Base-by-base conservation (phyloP, 1,140 invertebrate genomes). In the Drosophila aff. region DNA sequence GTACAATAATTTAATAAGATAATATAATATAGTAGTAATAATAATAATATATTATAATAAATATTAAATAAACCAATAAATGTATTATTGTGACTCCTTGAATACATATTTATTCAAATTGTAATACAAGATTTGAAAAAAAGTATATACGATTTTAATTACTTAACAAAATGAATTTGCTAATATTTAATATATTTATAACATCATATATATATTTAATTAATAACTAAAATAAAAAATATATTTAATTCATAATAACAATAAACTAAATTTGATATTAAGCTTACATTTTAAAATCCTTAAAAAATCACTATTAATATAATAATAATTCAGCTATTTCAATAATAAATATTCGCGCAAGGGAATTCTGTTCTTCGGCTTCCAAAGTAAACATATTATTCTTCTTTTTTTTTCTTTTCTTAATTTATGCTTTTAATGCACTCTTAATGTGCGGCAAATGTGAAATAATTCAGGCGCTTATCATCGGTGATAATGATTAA, bases 401-500 rank as follows among this genome's bases (percentile, higher is more conserved):
- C 1, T 4, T 10, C 21, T 26, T n/a, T 23, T 43, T 16, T 55
- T 50, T 26, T 23, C 46, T 62, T 80, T 73, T 78, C 82, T 80
- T 83, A 89, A 83, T 87, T 89, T 83, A 83, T 81, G 84, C 77
- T 65, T 63, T 83, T 83, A 87, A 87, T 87, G 83, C 81, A 84
- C 76, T 89, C 77, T 89, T 87, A 87, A 87, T 87, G 73, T 82
- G 50, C 61, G 64, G 62, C 76, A 86, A 86, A 86, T 87, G 84
- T 76, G 73, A 87, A 87, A 87, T 83, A 89, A 89, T 87, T 87
- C 83, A 83, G 73, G 57, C 61, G 84, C 80, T 87, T 87, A 87
- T 87, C 83, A 87, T 57, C 84, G 53, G 80, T 75, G 83, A 87
- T 87, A 87, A 89, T 89, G 83, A 87, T 87, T 87, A 89, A 87